phyloP scores from a whole-genome alignment of 2,113 vertebrate species.

The Genyomyrus donnyi region DNA sequence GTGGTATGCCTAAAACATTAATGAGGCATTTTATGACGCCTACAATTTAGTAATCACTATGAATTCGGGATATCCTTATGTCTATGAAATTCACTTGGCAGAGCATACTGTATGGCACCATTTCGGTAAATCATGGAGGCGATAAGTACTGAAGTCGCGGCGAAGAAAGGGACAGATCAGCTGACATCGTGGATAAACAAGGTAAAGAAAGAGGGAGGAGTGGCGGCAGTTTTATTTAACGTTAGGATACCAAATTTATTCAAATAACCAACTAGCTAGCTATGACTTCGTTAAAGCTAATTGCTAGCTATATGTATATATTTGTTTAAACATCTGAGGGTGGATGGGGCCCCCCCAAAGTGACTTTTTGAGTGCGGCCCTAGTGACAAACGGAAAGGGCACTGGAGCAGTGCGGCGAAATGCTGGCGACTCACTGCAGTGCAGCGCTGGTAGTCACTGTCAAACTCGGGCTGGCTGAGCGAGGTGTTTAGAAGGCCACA shows the following conservation, averaged over 20 bases:
- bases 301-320: not conserved
- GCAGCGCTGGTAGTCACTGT: slow-evolving; percentile 51
- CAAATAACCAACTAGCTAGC: not conserved
- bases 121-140: not conserved
- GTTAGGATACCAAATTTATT: not conserved
- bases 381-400: not conserved
- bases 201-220: not conserved
- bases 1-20: not conserved
- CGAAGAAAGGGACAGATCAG: not conserved
- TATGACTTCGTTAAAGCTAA: not conserved
- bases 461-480: slow-evolving; percentile 20
- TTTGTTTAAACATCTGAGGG: not conserved
- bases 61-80: not conserved
- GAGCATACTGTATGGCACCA: not conserved
- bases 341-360: not conserved
- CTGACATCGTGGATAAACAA: not conserved
- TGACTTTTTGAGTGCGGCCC: not conserved
- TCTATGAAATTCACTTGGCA: not conserved
- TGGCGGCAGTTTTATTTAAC: not conserved
- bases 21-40: not conserved
- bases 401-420: not conserved
- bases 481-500: slow-evolving; percentile 75
- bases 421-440: slow-evolving; percentile 50
- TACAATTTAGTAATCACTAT: not conserved
- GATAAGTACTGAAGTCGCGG: not conserved